Base-by-base conservation (phyloP, 2,113 vertebrate genomes). In the Dromiciops gliroides region DNA sequence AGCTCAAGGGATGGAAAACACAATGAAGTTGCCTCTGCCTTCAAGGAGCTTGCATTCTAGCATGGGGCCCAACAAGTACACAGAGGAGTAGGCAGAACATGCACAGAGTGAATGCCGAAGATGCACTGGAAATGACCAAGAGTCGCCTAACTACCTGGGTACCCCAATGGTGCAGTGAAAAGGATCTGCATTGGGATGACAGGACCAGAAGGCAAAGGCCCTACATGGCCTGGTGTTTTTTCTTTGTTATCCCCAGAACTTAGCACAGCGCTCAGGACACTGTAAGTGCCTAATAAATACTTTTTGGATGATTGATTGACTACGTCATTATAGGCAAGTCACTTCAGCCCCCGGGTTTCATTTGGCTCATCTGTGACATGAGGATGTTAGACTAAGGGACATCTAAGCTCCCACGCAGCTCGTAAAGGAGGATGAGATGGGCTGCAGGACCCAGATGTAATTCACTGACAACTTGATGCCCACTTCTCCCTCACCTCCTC, bases 241-340 rank as follows among this genome's bases (percentile, higher is more conserved):
- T 98, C 98, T 98, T 98, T 97, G 98, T 98, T 98, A 8, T 83
- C 7, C n/a, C n/a, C n/a, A 23, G 67, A 19, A 1, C 37, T 44
- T 75, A n/a, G 37, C 37, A 96, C 91, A 96, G 94, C 95, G 93
- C 94, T 94, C 95, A 92, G 91, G 51, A 95, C 14, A 8, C 67
- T 83, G n/a, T 44, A 95, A 83, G 88, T 93, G 92, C 94, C 96
- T 90, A 97, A 94, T 94, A 67, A 37, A 67, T 11, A 67, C 28
- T 37, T 28, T 25, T 2, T n/a, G 60, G 37, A n/a, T n/a, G 12
- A n/a, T 75, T 44, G n/a, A 83, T 83, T 44, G 67, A 83, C n/a
- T 83, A 19, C 44, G 37, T 44, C n/a, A 44, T 83, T 0, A 0
- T 44, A n/a, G n/a, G 37, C 16, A 3, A 44, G 67, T 44, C 67